phyloP scores from a whole-genome alignment of 2,888 invertebrate species.

The Abscondita cerata region DNA sequence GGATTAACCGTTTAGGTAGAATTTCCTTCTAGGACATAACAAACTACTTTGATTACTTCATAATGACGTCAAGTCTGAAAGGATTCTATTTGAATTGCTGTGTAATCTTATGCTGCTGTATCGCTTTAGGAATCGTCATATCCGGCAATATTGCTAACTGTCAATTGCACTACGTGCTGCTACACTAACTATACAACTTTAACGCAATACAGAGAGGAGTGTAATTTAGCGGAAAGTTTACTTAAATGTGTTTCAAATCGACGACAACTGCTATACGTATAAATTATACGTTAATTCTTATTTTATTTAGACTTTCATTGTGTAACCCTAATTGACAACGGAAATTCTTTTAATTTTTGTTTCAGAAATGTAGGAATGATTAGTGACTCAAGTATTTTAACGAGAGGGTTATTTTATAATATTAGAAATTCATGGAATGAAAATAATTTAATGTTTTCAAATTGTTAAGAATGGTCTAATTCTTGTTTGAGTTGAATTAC shows the following conservation, averaged over 20 bases:
- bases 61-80: slow-evolving; percentile 31
- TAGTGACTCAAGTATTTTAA: too few species aligned
- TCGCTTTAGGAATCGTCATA: slow-evolving; percentile 32
- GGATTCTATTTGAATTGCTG: slow-evolving; percentile 18
- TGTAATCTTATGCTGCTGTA: slow-evolving; percentile 29
- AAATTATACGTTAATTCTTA: neutral
- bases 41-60: slow-evolving; percentile 33
- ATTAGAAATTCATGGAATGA: too few species aligned
- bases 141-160: slow-evolving; percentile 32
- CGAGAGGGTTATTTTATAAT: too few species aligned
- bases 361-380: too few species aligned
- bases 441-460: too few species aligned
- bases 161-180: slow-evolving; percentile 28
- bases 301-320: too few species aligned
- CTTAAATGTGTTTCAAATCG: slow-evolving; percentile 19
- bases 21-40: slow-evolving; percentile 34
- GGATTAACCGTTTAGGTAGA: slow-evolving; percentile 29
- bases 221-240: slow-evolving; percentile 25
- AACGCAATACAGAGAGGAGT: slow-evolving; percentile 21
- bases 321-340: too few species aligned
- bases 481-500: too few species aligned
- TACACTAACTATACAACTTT: slow-evolving; percentile 21
- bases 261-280: neutral
- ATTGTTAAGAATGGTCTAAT: too few species aligned
- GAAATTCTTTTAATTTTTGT: too few species aligned